phyloP scores from a whole-genome alignment of 2,113 vertebrate species.

The Peromyscus californicus region DNA sequence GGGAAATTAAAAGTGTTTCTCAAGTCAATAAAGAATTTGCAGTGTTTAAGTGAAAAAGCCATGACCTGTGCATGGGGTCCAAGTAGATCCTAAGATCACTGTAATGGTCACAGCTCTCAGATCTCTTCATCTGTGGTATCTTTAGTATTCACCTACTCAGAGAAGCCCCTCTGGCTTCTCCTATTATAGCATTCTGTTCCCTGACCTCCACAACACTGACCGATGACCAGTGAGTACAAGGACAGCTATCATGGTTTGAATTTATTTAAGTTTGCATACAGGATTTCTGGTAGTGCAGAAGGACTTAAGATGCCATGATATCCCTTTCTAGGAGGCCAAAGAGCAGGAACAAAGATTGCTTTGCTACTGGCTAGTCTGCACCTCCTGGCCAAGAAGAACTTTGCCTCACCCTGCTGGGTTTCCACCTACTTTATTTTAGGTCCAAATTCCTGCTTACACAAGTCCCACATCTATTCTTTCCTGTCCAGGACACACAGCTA shows the following conservation, averaged over 20 bases:
- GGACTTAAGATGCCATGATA: background rate
- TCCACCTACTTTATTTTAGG: background rate
- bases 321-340: background rate
- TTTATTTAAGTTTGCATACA: background rate
- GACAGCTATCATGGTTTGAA: too few species aligned
- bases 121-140: background rate
- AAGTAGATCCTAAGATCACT: background rate
- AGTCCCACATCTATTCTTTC: background rate
- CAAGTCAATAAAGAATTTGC: background rate
- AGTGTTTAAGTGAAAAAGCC: background rate
- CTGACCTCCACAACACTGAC: too few species aligned
- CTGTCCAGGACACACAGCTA: too few species aligned
- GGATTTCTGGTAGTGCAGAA: background rate
- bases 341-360: background rate
- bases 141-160: background rate
- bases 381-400: background rate
- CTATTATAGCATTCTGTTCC: background rate
- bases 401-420: fast-evolving
- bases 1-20: too few species aligned
- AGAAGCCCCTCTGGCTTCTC: background rate
- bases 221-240: too few species aligned
- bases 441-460: background rate
- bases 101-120: background rate
- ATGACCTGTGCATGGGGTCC: background rate
- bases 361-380: background rate